phyloP scores from a whole-genome alignment of 2,797 vertebrate species.

The Sebastes cheni region DNA sequence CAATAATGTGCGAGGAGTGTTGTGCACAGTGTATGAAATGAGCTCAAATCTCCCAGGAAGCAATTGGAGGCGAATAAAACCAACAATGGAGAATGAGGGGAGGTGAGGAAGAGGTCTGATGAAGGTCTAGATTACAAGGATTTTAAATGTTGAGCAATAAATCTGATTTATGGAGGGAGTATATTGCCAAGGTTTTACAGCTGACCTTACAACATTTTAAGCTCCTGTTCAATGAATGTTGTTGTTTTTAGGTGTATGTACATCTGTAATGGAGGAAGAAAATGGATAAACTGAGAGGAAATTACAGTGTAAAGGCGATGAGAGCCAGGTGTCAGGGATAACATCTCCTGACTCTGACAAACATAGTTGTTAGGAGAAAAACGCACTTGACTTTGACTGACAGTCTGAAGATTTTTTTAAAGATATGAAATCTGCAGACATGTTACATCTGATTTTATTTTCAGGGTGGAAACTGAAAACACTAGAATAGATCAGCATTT shows the following conservation, averaged over 20 bases:
- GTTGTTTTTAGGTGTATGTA: neutral
- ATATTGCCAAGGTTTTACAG: constrained; percentile 37
- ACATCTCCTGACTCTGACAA: neutral
- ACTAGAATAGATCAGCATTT: constrained; percentile 25
- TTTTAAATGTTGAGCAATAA: constrained; percentile 37
- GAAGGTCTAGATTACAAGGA: constrained; percentile 16
- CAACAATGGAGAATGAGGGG: constrained; percentile 18
- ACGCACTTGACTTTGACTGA: constrained; percentile 15
- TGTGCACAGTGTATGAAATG: constrained; percentile 36
- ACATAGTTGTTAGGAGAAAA: constrained; percentile 7
- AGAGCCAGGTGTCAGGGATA: constrained; percentile 7
- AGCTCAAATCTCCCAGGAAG: constrained; percentile 26
- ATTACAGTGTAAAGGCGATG: neutral
- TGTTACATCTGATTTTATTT: constrained; percentile 17
- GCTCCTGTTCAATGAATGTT: constrained; percentile 16
- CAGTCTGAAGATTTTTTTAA: constrained; percentile 18
- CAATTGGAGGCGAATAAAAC: constrained; percentile 15
- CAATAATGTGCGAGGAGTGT: constrained; percentile 21
- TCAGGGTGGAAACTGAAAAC: constrained; percentile 24
- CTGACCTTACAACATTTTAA: constrained; percentile 34
- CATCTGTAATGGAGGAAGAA: constrained; percentile 14
- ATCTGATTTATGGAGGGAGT: constrained; percentile 13
- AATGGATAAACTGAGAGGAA: neutral
- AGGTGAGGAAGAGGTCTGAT: constrained; percentile 13
- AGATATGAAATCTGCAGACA: constrained; percentile 4